Evolutionary conservation across 2,113 vertebrate species (phyloP), one percentile per base, ranked within the genome.

Genomic region (Ancistrus triradiatus): DNA sequence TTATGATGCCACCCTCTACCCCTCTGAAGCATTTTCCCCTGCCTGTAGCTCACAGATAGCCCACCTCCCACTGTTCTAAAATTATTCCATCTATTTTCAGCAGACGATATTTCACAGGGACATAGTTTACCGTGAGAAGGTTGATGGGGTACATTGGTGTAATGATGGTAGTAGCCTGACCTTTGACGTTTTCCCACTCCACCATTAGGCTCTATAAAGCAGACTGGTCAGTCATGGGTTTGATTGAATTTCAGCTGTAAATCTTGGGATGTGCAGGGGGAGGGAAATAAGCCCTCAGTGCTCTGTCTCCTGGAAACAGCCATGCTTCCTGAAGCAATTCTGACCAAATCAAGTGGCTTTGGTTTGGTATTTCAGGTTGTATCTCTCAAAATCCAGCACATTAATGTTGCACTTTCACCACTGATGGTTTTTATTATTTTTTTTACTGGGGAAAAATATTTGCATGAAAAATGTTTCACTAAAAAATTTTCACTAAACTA

Each of bases 231-330:
- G 35, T 52, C 64, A 59, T 58, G 63, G 58, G 69, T 69, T 76
- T 84, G 80, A 83, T 82, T 82, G 66, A 76, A 74, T 81, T 84
- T 81, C 22, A 48, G 79, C 75, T 69, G 72, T 82, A 80, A 81
- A 84, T 80, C 77, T 77, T 56, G 56, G 51, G 18, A 55, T 77
- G 24, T 48, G 51, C 13, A 42, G 38, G 33, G 50, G 44, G 50
- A 1, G 65, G 33, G 66, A 67, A 79, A 76, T 63, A 17, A 56
- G 59, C 42, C 43, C 48, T 59, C 37, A 66, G 63, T 40, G 62
- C 76, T 70, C 48, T 43, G 47, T 73, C 70, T 70, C 74, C 35
- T 61, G 65, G 77, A 73, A 70, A 80, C 74, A 27, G 14, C 38
- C 13, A 7, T 68, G 53, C 58, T 60, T 51, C 57, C 40, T 15